Conservation (phyloP, 2,113 vertebrate species). For the Motacilla alba region DNA sequence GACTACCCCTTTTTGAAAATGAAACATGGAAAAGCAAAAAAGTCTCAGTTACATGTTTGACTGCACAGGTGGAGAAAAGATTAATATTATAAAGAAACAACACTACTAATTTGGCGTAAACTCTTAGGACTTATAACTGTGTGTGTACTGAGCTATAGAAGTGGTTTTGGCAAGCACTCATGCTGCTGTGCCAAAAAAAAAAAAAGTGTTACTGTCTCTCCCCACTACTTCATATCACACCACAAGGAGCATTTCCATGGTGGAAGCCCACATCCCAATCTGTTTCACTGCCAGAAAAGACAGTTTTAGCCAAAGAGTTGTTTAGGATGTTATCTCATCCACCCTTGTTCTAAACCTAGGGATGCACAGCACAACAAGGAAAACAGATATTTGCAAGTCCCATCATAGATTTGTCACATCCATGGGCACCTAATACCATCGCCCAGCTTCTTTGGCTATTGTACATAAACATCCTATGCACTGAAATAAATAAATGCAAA, state of each 20-base stretch:
- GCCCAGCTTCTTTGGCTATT: background rate
- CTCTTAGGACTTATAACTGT: background rate
- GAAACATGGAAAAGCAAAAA: background rate
- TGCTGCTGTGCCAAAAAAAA: background rate
- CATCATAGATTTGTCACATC: background rate
- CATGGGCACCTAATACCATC: background rate
- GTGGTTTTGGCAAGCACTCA: constrained; percentile 6
- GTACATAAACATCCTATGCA: background rate
- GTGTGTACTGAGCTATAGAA: background rate
- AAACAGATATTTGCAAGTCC: background rate
- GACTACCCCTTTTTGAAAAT: background rate
- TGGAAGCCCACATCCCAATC: background rate
- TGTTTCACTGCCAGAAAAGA: background rate
- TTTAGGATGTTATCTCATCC: background rate
- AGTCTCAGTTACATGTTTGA: background rate
- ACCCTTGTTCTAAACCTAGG: background rate
- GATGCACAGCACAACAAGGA: background rate
- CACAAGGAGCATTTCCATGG: background rate
- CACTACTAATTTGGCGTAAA: background rate
- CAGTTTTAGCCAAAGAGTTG: background rate
- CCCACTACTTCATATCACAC: background rate
- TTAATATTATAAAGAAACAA: background rate
- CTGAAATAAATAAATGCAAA: background rate
- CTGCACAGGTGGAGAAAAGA: background rate
- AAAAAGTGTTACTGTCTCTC: background rate